Evolutionary conservation across 2,113 vertebrate genomes (phyloP).

Genomic region (Ophthalmolycus amberensis): DNA sequence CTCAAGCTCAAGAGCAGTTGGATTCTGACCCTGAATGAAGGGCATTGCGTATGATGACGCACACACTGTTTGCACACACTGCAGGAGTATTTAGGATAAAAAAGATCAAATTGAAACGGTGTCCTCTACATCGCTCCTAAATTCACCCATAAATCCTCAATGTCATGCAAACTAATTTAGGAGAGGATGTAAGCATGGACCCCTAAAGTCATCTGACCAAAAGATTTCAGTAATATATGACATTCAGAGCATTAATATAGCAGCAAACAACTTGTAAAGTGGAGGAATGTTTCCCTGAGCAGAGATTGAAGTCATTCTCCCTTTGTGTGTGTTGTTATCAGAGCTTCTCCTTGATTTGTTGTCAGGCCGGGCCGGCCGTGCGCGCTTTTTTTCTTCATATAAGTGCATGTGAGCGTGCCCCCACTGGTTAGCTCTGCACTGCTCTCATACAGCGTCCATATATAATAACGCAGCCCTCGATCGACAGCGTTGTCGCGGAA

Average conservation of each 20-base stretch:
- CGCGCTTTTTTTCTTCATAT: too few species aligned
- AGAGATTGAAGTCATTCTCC: too few species aligned
- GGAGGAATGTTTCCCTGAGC: too few species aligned
- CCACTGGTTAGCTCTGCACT: too few species aligned
- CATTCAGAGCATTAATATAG: background rate
- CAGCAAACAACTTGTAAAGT: background rate
- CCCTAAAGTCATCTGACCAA: background rate
- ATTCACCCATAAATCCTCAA: background rate
- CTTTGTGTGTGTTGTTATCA: too few species aligned
- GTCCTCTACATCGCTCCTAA: background rate
- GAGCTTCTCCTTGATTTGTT: too few species aligned
- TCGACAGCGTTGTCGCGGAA: too few species aligned
- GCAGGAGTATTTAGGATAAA: background rate
- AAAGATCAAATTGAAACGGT: background rate
- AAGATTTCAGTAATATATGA: background rate
- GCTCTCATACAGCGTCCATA: too few species aligned
- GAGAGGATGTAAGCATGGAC: background rate
- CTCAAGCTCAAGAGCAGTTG: background rate
- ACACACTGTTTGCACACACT: background rate
- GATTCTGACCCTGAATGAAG: background rate
- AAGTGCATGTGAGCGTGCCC: too few species aligned
- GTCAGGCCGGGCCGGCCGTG: too few species aligned
- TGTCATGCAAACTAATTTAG: background rate
- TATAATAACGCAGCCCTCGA: too few species aligned
- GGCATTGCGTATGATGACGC: background rate